Base-by-base conservation (phyloP, 2,113 vertebrate species). In the Triplophysa rosa region DNA sequence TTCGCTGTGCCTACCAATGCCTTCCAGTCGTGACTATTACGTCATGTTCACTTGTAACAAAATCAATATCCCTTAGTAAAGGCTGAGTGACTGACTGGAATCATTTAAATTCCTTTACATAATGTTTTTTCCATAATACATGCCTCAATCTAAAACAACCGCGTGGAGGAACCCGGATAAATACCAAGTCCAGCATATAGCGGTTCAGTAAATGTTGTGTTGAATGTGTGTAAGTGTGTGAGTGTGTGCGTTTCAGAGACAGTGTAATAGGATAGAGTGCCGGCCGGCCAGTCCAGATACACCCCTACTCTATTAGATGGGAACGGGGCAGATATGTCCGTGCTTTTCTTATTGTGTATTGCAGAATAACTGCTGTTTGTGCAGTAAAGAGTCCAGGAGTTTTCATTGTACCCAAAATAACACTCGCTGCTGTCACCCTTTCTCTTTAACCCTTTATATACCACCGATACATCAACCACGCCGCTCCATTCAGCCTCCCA, bases 321-420 rank as follows among this genome's bases (percentile, higher is more conserved):
- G 8, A 37, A 37, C 33, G 54, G 54, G 19, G 19, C 54, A 58
- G 2, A 2, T 8, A 58, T 19, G 54, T 6, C 17, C 1, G 17
- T 58, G 5, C 7, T 7, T 5, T 58, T n/a, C 19, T n/a, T n/a
- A 58, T 58, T 58, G 19, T 58, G 54, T 8, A 37, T 37, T 37
- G 33, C 33, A 37, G 33, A 37, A 6, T n/a, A 8, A 14, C 6
- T 19, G 8, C 19, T n/a, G 80, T 68, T 79, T 17, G 70, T 73
- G 13, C 79, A 84, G 47, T 77, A 67, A 4, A 84, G 67, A 74
- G 45, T 77, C 82, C 84, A 86, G 21, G 84, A 86, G 24, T 77
- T 10, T 13, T 80, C 21, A 14, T 84, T 86, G 58, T 61, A 78
- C 52, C 84, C 80, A 14, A 86, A 11, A 86, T 77, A 37, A 37